phyloP scores from a whole-genome alignment of 2,113 vertebrate species.

The Microtus montanus region DNA sequence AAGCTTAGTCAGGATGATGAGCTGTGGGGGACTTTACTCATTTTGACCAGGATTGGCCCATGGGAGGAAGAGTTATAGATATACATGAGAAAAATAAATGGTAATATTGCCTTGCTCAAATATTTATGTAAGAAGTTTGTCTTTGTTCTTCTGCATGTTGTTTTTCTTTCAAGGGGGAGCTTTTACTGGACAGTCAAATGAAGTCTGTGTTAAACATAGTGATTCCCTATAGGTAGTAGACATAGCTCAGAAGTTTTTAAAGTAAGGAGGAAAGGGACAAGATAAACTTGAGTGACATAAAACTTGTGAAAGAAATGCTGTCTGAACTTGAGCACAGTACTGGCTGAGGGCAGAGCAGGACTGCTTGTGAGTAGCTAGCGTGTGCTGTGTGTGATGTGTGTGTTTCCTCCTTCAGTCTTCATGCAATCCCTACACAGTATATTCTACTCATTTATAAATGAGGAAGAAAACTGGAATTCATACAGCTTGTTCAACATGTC shows the following conservation, averaged over 20 bases:
- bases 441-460: neutral
- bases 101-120: slow-evolving; percentile 46
- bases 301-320: slow-evolving; percentile 15
- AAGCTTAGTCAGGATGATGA: neutral
- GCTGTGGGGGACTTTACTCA: neutral
- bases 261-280: slow-evolving; percentile 17
- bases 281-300: neutral
- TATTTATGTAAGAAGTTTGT: slow-evolving; percentile 35
- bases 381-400: neutral
- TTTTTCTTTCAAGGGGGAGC: slow-evolving; percentile 29
- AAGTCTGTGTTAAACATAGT: slow-evolving; percentile 43
- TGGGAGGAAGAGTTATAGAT: neutral
- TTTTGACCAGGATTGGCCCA: slow-evolving; percentile 3
- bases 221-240: neutral
- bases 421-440: neutral
- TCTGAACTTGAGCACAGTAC: slow-evolving; percentile 11
- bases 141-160: slow-evolving; percentile 51
- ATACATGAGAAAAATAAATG: neutral
- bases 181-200: slow-evolving; percentile 55
- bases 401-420: slow-evolving; percentile 29
- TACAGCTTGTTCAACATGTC: neutral
- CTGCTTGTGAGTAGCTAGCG: neutral
- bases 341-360: neutral
- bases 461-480: slow-evolving; percentile 21
- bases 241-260: slow-evolving; percentile 33